Evolutionary conservation across 1,140 invertebrate species (phyloP).

Genomic region (Atopsyche davidsoni): DNA sequence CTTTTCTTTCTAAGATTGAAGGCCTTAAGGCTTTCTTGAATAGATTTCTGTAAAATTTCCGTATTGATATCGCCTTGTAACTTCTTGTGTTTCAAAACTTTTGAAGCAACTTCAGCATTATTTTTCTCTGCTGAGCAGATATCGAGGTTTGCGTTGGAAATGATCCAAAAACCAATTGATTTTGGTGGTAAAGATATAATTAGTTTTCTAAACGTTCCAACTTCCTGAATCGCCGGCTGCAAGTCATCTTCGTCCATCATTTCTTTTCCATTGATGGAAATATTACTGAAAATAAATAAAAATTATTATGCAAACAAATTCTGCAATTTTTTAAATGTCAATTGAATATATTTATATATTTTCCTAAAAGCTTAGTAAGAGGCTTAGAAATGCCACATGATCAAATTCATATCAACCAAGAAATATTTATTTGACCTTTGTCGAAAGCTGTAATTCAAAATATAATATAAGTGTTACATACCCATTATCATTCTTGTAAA

Average conservation of each 20-base stretch:
- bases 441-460: background rate
- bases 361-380: too few relatives aligned
- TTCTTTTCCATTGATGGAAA: constrained; percentile 46
- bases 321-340: too few relatives aligned
- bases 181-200: constrained; percentile 47
- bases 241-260: constrained; percentile 47
- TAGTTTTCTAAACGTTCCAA: constrained; percentile 41
- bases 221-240: constrained; percentile 41
- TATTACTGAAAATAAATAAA: constrained; percentile 41
- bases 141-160: constrained; percentile 48
- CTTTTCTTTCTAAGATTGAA: too few relatives aligned
- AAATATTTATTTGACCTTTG: background rate
- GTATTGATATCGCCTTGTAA: constrained; percentile 2
- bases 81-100: constrained; percentile 8
- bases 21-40: constrained; percentile 1
- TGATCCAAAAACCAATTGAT: constrained; percentile 54
- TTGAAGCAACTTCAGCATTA: constrained; percentile 12
- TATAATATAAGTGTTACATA: constrained; percentile 10
- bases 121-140: constrained; percentile 35
- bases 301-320: background rate
- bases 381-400: too few relatives aligned
- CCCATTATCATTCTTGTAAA: constrained; percentile 16
- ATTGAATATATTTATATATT: too few relatives aligned
- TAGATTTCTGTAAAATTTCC: constrained; percentile 6
- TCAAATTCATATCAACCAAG: too few relatives aligned